Evolutionary conservation across 92 coral and sea anemone genomes (phyloP).

Genomic region (Metridium senile): DNA sequence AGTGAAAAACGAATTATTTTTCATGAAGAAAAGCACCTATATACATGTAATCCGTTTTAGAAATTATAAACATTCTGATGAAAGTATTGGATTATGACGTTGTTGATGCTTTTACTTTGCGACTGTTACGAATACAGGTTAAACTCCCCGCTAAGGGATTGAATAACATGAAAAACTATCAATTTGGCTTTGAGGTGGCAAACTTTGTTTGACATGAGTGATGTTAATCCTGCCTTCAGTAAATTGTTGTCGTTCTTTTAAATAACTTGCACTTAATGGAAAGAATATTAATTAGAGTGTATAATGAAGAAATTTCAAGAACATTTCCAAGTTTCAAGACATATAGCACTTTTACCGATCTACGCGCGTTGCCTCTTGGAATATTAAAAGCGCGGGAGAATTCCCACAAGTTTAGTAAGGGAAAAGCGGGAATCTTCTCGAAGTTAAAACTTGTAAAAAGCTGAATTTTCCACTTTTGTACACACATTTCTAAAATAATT

Average conservation of each 20-base stretch:
- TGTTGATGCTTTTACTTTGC: background rate
- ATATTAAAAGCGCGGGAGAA: no score
- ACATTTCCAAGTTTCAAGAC: no score
- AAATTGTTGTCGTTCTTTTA: background rate
- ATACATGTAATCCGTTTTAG: background rate
- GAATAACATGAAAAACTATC: background rate
- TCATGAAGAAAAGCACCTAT: background rate
- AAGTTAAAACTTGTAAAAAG: no score
- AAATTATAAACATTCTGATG: background rate
- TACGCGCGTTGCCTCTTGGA: no score
- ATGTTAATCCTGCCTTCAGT: background rate
- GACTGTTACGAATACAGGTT: background rate
- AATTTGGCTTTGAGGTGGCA: background rate
- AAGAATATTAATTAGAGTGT: background rate
- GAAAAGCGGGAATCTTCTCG: no score
- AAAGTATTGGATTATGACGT: background rate
- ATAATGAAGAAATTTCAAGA: background rate
- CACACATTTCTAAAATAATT: no score
- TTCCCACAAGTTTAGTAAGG: no score
- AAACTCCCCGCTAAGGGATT: background rate
- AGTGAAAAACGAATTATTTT: no score
- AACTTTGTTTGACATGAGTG: background rate
- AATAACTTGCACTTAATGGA: background rate
- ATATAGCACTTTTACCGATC: background rate
- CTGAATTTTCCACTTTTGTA: no score